Percentiles rank a stretch among this genome's conserved stretches.
These are phyloP conservation scores for Ursus arctos DNA, from an alignment of 2,113 vertebrate species.

Conservation along the genomic window DNA sequence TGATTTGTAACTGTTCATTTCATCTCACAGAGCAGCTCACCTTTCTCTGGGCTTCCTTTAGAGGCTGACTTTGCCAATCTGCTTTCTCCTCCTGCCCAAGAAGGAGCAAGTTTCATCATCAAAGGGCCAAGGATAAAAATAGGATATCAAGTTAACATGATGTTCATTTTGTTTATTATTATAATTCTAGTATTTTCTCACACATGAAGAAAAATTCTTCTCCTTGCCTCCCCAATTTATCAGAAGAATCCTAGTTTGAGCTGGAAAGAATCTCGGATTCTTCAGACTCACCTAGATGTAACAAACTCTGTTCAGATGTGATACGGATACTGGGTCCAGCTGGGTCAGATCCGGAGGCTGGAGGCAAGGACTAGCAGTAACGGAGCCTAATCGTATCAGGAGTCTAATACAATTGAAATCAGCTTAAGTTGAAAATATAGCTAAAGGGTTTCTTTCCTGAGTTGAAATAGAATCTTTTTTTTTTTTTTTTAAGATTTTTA, in stretches of 20 bases:
- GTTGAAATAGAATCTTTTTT: background rate
- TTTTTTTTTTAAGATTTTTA: too few relatives aligned
- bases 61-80: background rate
- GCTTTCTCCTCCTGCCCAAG: background rate
- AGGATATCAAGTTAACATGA: background rate
- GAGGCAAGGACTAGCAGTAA: background rate
- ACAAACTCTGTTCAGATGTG: background rate
- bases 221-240: background rate
- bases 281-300: background rate
- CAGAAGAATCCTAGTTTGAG: background rate
- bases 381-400: background rate
- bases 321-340: background rate
- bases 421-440: background rate
- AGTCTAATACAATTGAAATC: background rate
- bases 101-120: background rate
- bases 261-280: background rate
- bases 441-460: background rate
- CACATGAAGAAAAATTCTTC: background rate
- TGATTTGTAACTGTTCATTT: constrained; percentile 31
- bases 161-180: background rate
- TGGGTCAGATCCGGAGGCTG: background rate
- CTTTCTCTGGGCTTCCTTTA: background rate
- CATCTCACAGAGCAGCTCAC: background rate
- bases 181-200: background rate
- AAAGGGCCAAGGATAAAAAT: background rate